These are phyloP conservation scores for Tribolium castaneum DNA, from an alignment of 1,140 invertebrate genomes.

Conservation along the genomic window DNA sequence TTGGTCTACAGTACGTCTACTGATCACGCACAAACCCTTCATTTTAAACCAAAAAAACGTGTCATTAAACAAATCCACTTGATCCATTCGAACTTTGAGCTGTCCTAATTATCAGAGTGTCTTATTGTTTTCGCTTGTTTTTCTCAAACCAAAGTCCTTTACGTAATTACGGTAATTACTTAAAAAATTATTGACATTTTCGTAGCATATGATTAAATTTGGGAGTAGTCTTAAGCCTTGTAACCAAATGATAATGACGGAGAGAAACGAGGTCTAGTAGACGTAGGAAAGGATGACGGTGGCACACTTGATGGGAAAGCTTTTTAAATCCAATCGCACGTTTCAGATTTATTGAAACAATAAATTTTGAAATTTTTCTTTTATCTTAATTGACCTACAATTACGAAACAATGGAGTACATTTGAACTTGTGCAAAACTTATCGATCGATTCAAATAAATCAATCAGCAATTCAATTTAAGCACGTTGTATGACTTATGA, in stretches of 20 bases:
- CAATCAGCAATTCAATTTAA: not conserved
- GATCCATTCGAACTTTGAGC: not conserved
- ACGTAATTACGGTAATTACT: not conserved
- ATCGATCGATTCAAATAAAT: not conserved
- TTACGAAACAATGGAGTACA: not conserved
- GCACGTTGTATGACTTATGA: not conserved
- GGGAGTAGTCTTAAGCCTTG: no score
- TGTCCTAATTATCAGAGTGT: not conserved
- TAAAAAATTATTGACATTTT: not conserved
- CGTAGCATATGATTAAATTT: no score
- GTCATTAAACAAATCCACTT: not conserved
- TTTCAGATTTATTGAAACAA: not conserved
- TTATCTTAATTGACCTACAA: not conserved
- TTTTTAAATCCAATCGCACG: no score
- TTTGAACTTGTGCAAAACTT: not conserved
- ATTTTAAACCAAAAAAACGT: not conserved
- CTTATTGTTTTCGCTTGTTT: not conserved
- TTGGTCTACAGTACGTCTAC: not conserved
- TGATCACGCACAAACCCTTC: not conserved
- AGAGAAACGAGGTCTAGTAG: not conserved
- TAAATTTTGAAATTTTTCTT: not conserved
- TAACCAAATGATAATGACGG: no score
- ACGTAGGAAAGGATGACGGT: not conserved
- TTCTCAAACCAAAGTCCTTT: not conserved
- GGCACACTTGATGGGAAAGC: not conserved